Conservation (phyloP, 2,888 invertebrate species). For the Philereme vetulata region DNA sequence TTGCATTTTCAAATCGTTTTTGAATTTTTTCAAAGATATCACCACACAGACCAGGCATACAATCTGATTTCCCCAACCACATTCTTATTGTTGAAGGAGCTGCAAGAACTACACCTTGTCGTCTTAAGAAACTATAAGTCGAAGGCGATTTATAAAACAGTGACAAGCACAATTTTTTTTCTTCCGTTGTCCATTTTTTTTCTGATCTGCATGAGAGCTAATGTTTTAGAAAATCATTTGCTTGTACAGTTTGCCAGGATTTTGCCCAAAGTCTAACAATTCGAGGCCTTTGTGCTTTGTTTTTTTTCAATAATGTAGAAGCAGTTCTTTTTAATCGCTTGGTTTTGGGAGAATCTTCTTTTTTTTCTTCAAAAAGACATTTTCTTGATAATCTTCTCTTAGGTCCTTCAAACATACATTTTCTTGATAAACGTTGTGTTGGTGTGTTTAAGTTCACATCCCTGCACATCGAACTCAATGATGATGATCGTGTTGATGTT, state of each 20-base stretch:
- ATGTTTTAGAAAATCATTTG: conserved; percentile 15
- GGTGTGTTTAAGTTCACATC: no score
- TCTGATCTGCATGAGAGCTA: conserved; percentile 17
- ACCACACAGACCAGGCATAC: conserved; percentile 11
- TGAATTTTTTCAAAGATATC: conserved; percentile 12
- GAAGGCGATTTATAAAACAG: conserved; percentile 33
- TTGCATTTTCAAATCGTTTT: conserved; percentile 8
- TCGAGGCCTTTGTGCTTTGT: neutral
- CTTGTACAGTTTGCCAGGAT: neutral
- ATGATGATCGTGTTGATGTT: no score
- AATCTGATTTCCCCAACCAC: conserved; percentile 13
- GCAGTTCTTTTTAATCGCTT: neutral
- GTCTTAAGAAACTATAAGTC: conserved; percentile 24
- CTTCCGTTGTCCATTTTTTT: conserved; percentile 27
- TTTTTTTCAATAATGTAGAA: neutral
- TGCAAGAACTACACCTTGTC: conserved; percentile 28
- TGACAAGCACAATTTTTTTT: conserved; percentile 31
- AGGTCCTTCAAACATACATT: neutral
- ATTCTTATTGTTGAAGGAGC: conserved; percentile 28
- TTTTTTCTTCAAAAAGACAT: neutral
- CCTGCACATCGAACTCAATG: no score
- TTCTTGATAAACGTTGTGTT: no score
- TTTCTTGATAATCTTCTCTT: neutral
- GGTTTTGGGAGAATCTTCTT: neutral
- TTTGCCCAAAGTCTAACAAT: conserved; percentile 4